Base-by-base conservation (phyloP, 2,888 invertebrate species). In the Eristalinus aeneus region DNA sequence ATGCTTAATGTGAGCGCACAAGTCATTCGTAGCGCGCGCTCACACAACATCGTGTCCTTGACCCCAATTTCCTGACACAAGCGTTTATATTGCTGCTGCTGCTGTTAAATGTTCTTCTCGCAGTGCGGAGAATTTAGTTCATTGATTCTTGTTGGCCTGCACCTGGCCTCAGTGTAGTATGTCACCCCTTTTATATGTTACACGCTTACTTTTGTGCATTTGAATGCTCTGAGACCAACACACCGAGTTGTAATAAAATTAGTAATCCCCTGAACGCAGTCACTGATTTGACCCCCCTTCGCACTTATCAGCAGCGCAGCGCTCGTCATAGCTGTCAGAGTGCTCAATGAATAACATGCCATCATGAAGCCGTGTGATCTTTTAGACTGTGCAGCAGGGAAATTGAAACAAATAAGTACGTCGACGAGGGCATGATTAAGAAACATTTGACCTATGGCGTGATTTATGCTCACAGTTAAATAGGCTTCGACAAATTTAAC, bases 401-500 rank as follows among this genome's bases (percentile, higher is more conserved):
- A 56, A 56, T 56, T 56, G 23, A 56, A 56, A 56, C 32, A 34
- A 32, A 36, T 64, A 69, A 31, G 22, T 31, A 60, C 53, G 71
- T 65, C 31, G 46, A 46, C 39, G 46, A 46, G 56, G 60, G 53
- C 10, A 56, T 56, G 72, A 58, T 56, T 65, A 68, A 56, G 67
- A 46, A 74, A 54, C 58, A 64, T 79, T 85, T 80, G 76, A 81
- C 64, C 81, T 81, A 76, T 85, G 80, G 68, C 81, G 69, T 85
- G 85, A 85, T 85, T 85, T 85, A 80, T 80, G 84, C 27, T 76
- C 31, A 27, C 68, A 46, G 68, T 73, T 77, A 73, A 85, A 80
- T 80, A 65, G 76, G 77, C 81, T 85, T 81, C 68, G 81, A 85
- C 85, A 85, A 85, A 85, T 85, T 85, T 56, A 81, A 73, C 81